Evolutionary conservation across 1,140 invertebrate species (phyloP).

Genomic region (Drusus annulatus): DNA sequence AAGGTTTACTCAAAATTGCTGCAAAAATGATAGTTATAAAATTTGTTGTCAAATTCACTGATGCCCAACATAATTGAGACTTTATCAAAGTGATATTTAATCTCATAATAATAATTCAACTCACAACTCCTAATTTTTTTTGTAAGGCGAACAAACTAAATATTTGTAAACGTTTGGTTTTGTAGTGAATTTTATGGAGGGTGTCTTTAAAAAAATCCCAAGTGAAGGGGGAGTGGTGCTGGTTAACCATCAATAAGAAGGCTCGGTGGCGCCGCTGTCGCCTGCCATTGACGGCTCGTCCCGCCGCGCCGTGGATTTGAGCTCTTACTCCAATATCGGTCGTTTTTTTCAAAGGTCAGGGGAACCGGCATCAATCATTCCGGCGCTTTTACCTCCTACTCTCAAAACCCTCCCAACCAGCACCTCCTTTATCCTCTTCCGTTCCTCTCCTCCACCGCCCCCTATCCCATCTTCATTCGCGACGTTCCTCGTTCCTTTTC

Average conservation of each 20-base stretch:
- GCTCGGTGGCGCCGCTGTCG: not conserved
- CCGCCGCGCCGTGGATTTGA: conserved; percentile 40
- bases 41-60: no score
- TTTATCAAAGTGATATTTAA: no score
- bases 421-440: not conserved
- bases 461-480: not conserved
- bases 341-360: conserved; percentile 33
- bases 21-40: no score
- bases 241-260: conserved; percentile 23
- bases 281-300: conserved; percentile 15
- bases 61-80: no score
- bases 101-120: no score
- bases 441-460: not conserved
- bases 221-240: not conserved
- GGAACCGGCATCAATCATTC: conserved; percentile 37
- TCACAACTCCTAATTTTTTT: no score
- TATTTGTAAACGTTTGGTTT: no score
- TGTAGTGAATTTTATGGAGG: not conserved
- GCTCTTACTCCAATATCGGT: conserved; percentile 21
- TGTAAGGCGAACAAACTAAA: no score
- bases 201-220: not conserved
- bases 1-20: no score
- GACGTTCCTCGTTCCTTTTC: not conserved
- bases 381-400: conserved; percentile 17
- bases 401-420: not conserved